Evolutionary conservation across 1,140 invertebrate species (phyloP).

Genomic region (Megathymus violae): DNA sequence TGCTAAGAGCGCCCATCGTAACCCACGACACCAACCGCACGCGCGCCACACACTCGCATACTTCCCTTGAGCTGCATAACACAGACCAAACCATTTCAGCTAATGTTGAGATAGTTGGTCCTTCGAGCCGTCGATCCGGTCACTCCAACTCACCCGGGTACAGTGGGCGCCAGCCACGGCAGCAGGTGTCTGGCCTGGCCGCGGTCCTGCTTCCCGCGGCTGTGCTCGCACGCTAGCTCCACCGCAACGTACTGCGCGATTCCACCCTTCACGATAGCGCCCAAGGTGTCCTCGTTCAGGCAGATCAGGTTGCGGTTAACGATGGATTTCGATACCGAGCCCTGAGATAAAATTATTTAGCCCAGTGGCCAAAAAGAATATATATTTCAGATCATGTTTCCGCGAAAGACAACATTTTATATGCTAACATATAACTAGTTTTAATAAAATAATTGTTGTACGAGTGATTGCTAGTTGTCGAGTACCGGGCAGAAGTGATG

Average conservation of each 20-base stretch:
- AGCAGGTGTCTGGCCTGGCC: constrained; percentile 85
- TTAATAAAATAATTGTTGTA: too few relatives aligned
- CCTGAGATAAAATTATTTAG: constrained; percentile 45
- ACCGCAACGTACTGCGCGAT: constrained; percentile 97
- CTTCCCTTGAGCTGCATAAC: constrained; percentile 91
- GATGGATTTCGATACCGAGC: constrained; percentile 73
- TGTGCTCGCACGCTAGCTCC: constrained; percentile 95
- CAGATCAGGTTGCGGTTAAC: constrained; percentile 86
- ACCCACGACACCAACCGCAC: constrained; percentile 98
- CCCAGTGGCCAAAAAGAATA: too few relatives aligned
- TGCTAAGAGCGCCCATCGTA: constrained; percentile 93
- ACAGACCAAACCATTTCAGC: neutral
- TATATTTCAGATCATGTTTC: too few relatives aligned
- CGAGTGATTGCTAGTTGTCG: too few relatives aligned
- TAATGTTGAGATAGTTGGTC: neutral
- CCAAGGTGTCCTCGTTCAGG: constrained; percentile 97
- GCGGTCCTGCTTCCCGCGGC: constrained; percentile 91
- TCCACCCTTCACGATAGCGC: constrained; percentile 97
- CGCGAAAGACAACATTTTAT: too few relatives aligned
- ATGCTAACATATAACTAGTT: too few relatives aligned
- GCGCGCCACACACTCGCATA: constrained; percentile 97
- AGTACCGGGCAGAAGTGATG: too few relatives aligned
- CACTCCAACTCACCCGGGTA: constrained; percentile 88
- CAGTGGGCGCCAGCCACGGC: constrained; percentile 96
- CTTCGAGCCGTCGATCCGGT: constrained; percentile 8